These are phyloP conservation scores for Drosophila nr. medialis DNA, from an alignment of 2,888 invertebrate species.

Conservation along the genomic window DNA sequence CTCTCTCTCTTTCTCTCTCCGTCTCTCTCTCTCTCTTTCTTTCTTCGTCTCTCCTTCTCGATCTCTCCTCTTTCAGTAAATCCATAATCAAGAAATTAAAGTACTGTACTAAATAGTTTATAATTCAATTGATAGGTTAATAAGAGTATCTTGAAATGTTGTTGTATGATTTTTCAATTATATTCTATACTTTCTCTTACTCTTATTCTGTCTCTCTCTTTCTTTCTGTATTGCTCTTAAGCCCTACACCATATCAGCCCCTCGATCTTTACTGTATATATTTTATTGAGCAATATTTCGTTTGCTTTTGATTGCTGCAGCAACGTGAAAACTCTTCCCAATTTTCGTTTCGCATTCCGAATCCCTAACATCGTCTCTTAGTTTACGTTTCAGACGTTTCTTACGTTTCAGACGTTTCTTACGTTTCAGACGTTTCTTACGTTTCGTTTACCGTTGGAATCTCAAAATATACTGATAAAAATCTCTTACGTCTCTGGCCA, in stretches of 20 bases:
- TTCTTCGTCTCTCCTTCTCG: background rate
- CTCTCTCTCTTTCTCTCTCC: background rate
- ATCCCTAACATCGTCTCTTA: background rate
- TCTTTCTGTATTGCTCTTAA: background rate
- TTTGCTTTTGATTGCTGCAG: background rate
- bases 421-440: background rate
- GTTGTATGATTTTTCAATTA: background rate
- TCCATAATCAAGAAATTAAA: background rate
- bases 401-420: too few species aligned
- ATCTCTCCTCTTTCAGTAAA: background rate
- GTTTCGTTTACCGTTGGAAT: background rate
- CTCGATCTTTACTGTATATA: background rate
- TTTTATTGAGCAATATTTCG: background rate
- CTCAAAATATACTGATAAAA: background rate
- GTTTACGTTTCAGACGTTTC: background rate
- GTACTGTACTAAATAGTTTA: background rate
- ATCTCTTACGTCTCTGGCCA: background rate
- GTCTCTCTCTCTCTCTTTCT: background rate
- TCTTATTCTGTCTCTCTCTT: background rate
- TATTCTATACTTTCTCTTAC: background rate
- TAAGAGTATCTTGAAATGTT: background rate
- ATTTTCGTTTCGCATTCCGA: background rate
- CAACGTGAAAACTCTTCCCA: background rate
- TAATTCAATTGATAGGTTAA: background rate
- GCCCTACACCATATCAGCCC: background rate